Percentiles rank a stretch among this genome's conserved stretches.
Evolutionary conservation across 2,113 vertebrate genomes (phyloP).

Genomic region (Bothrops jararaca): DNA sequence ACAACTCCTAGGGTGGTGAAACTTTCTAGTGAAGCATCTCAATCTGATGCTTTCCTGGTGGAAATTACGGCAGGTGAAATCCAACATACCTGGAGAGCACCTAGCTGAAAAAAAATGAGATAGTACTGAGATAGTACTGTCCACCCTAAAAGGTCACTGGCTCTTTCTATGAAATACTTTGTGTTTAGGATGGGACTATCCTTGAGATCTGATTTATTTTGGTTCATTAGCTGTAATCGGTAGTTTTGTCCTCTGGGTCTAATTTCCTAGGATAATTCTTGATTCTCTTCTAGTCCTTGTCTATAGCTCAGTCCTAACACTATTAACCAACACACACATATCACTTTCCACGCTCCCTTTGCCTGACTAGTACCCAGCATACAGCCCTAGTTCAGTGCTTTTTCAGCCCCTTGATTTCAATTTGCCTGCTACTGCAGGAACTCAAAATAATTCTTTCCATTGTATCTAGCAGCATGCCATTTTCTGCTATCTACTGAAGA

Average conservation of each 20-base stretch:
- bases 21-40: neutral
- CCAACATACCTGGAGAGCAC: neutral
- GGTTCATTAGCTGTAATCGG: neutral
- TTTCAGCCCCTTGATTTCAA: neutral
- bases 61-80: neutral
- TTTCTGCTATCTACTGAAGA: neutral
- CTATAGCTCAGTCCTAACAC: neutral
- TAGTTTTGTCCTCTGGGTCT: neutral
- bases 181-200: neutral
- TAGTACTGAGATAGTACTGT: neutral
- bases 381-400: no score
- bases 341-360: neutral
- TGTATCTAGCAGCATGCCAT: neutral
- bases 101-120: neutral
- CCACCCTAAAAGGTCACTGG: neutral
- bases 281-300: neutral
- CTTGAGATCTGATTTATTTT: neutral
- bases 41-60: neutral
- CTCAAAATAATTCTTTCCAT: neutral
- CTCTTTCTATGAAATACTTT: neutral
- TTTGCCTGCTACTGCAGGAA: rapidly evolving
- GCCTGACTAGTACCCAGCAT: neutral
- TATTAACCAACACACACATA: neutral
- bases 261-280: neutral
- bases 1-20: neutral